phyloP scores from a whole-genome alignment of 2,797 vertebrate species.

The Carcharodon carcharias region DNA sequence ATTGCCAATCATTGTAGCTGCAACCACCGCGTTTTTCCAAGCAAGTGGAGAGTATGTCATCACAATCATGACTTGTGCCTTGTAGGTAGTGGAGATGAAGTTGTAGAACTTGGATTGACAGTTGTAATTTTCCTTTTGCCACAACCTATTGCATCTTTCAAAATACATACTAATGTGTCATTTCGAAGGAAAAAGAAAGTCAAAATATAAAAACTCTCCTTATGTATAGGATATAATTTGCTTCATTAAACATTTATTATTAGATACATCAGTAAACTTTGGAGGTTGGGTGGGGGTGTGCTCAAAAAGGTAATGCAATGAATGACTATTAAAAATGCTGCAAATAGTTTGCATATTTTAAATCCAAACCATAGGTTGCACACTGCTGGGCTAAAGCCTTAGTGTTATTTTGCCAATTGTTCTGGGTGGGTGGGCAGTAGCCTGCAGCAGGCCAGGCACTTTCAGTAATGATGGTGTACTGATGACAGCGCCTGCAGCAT shows the following conservation, averaged over 20 bases:
- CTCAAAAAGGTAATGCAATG: background rate
- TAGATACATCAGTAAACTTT: background rate
- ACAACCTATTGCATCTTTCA: background rate
- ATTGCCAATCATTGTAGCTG: background rate
- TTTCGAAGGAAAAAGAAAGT: background rate
- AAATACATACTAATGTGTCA: background rate
- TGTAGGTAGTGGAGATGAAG: background rate
- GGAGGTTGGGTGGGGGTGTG: background rate
- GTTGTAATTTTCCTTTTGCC: background rate
- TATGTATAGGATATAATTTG: background rate
- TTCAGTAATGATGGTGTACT: background rate
- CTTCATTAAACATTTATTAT: background rate
- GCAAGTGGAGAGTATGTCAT: background rate
- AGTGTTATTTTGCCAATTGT: background rate
- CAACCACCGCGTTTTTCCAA: background rate
- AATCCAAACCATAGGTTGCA: background rate
- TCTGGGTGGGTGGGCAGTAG: constrained; percentile 10
- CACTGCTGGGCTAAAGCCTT: background rate
- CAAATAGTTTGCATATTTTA: background rate
- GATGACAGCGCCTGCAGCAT: constrained; percentile 11
- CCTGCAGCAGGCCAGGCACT: background rate
- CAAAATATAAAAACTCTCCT: background rate
- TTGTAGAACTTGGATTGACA: background rate
- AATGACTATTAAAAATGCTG: background rate
- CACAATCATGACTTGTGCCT: background rate